These are phyloP conservation scores for Micrasema minimum DNA, from an alignment of 1,140 invertebrate species.

Conservation along the genomic window DNA sequence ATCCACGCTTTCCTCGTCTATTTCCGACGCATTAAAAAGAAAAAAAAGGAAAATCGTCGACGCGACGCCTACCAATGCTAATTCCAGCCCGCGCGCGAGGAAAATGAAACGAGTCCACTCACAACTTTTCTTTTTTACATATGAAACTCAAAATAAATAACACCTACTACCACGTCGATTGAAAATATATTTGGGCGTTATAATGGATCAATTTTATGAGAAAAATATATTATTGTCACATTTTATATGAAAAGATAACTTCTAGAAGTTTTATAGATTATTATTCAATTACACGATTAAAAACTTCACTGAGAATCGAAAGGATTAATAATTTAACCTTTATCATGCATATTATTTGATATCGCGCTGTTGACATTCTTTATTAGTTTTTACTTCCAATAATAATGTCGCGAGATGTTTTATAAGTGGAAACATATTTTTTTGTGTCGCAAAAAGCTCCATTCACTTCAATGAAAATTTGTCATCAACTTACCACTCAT, in stretches of 20 bases:
- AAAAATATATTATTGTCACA: slow-evolving; percentile 30
- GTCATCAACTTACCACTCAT: slow-evolving; percentile 43
- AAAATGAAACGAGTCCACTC: not conserved
- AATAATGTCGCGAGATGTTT: slow-evolving; percentile 1
- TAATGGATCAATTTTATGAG: too few species aligned
- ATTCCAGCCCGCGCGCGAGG: not conserved
- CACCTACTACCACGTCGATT: too few species aligned
- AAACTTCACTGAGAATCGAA: not conserved
- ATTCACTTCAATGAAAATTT: not conserved
- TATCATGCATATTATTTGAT: slow-evolving; percentile 40
- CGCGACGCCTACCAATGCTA: not conserved
- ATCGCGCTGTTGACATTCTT: slow-evolving; percentile 44
- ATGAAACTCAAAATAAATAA: not conserved
- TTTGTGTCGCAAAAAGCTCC: not conserved
- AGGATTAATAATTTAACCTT: slow-evolving; percentile 30
- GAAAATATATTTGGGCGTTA: not conserved
- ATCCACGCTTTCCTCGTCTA: slow-evolving; percentile 38
- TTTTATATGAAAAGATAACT: slow-evolving; percentile 6
- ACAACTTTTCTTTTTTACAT: too few species aligned
- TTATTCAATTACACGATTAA: not conserved
- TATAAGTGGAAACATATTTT: slow-evolving; percentile 11
- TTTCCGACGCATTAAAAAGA: slow-evolving; percentile 29
- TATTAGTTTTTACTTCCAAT: slow-evolving; percentile 18
- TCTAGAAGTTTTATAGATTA: too few species aligned
- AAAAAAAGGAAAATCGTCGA: slow-evolving; percentile 29